Evolutionary conservation across 1,140 invertebrate species (phyloP), one percentile per base, ranked within the genome.

Genomic region (Nautilus pompilius): DNA sequence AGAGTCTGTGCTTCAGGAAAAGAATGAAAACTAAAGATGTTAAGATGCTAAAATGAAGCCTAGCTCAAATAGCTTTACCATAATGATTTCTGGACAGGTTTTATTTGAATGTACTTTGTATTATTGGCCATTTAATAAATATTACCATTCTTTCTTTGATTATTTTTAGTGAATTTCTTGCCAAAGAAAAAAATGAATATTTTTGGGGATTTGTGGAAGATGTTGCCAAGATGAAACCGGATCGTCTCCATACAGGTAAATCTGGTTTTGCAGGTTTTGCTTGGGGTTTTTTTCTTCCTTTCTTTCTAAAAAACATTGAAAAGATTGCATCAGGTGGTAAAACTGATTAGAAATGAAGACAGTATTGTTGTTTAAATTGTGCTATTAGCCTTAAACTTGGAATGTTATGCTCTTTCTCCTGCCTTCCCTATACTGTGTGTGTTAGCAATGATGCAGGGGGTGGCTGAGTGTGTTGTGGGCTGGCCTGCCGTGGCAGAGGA

Each of bases 221-320:
- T 30, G 57, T 83, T 46, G 51, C 67, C 5, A 66, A 76, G 28
- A 65, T 78, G n/a, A 70, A 69, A 29, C 68, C 69, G 33, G 63
- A 75, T 26, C 53, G 67, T 51, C 33, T 76, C n/a, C 62, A 69
- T n/a, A 62, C 55, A 66, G 71, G 74, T 72, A 63, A 51, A 66
- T 60, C 53, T 53, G 22, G 15, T n/a, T 3, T 28, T 26, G n/a
- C n/a, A n/a, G n/a, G n/a, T 24, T 5, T 22, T 2, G n/a, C 55
- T 36, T n/a, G 33, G 24, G 10, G 30, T 62, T 30, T 64, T 67
- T 58, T 5, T 46, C 24, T 41, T 41, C n/a, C 8, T 58, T 58
- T 77, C 80, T 63, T 61, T 67, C 87, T 85, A 28, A 78, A 95
- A 92, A 85, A 10, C n/a, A 41, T 41, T 10, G 36, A 41, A 41